Evolutionary conservation across 2,113 vertebrate genomes (phyloP).

Genomic region (Opisthocomus hoazin): DNA sequence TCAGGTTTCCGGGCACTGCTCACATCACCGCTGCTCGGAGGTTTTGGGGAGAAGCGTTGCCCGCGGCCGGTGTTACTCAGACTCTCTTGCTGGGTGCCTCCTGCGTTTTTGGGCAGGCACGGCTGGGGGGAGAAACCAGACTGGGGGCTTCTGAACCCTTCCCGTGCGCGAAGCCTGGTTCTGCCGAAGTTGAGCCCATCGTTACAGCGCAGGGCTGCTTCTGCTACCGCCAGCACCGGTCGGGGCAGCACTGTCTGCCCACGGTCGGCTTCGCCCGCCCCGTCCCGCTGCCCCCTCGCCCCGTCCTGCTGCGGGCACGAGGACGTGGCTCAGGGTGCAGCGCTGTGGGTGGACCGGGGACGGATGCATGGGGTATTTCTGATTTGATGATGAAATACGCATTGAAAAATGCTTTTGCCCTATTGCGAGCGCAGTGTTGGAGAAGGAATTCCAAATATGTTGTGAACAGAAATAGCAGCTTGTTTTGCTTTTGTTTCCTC

Average conservation of each 20-base stretch:
- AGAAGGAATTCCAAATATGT: not conserved
- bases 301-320: accelerated
- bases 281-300: not conserved
- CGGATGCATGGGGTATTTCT: not conserved
- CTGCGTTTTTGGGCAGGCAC: not conserved
- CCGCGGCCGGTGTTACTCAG: accelerated
- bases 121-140: not conserved
- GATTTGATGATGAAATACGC: not conserved
- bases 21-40: not conserved
- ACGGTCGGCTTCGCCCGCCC: accelerated
- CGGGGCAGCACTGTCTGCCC: accelerated
- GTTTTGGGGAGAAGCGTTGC: accelerated
- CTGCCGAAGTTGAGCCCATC: not conserved
- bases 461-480: not conserved
- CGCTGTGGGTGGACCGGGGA: not conserved
- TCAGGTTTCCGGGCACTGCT: not conserved
- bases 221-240: not conserved
- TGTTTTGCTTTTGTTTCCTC: not conserved
- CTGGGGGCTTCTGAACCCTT: not conserved
- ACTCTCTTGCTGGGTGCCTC: not conserved
- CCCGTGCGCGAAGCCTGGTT: accelerated
- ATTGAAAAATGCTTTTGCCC: not conserved
- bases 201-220: not conserved
- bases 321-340: accelerated
- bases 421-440: not conserved